Conservation (phyloP, 2,797 vertebrate genomes). For the Propithecus deckenii region DNA sequence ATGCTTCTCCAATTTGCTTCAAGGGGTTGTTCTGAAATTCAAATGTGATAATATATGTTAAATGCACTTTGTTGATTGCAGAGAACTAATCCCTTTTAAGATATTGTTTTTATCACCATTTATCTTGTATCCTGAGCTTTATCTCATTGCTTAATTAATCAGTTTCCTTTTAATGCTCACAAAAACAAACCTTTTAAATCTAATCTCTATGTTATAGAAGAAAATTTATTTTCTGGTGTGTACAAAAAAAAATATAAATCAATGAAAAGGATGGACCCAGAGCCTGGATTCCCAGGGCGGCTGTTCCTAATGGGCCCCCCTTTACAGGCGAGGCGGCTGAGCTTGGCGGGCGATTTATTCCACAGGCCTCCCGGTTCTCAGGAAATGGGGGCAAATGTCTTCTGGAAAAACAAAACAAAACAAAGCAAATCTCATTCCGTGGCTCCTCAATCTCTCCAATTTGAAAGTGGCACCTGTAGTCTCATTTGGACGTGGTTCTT, state of each 20-base stretch:
- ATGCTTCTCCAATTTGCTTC: neutral
- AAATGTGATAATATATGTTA: neutral
- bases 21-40: neutral
- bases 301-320: neutral
- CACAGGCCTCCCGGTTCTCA: neutral
- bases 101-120: neutral
- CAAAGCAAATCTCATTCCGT: neutral
- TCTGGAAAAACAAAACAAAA: neutral
- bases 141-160: neutral
- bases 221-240: neutral
- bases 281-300: neutral
- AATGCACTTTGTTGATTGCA: neutral
- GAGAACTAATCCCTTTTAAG: neutral
- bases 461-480: neutral
- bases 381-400: neutral
- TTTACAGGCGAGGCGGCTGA: neutral
- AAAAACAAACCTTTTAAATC: neutral
- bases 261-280: neutral
- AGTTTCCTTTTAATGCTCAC: constrained; percentile 14
- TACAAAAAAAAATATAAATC: neutral
- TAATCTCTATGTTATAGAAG: neutral
- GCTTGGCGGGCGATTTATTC: neutral
- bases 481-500: neutral
- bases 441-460: neutral
- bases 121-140: neutral